A percentile compares a stretch with the other conserved stretches of the same genome.
Conservation (phyloP, 1,140 invertebrate genomes). For the Batillaria attramentaria region DNA sequence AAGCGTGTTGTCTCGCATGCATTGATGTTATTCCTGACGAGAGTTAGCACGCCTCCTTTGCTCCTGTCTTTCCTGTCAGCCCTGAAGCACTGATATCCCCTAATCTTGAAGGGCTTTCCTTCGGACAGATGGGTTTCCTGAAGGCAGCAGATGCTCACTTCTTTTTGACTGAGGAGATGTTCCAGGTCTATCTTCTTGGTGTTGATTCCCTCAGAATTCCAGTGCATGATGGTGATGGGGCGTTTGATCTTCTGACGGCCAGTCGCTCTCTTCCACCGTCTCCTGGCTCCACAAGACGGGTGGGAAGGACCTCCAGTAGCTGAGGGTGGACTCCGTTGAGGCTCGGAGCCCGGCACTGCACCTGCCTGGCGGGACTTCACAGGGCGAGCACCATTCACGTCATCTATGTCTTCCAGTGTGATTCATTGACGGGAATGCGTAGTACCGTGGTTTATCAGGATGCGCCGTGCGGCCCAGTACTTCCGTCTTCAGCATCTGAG, state of each 20-base stretch:
- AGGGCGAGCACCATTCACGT: too few relatives aligned
- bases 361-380: too few relatives aligned
- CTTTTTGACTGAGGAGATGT: not conserved
- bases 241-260: too few relatives aligned
- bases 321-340: constrained; percentile 4
- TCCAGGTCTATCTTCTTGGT: not conserved
- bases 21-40: too few relatives aligned
- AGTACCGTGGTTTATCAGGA: too few relatives aligned
- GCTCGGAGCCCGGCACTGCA: constrained; percentile 3
- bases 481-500: too few relatives aligned
- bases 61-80: not conserved
- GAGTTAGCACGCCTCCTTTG: too few relatives aligned
- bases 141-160: constrained; percentile 5
- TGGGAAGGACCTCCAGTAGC: not conserved
- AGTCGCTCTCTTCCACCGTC: not conserved
- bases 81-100: constrained; percentile 4
- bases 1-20: too few relatives aligned
- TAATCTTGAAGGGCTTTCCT: too few relatives aligned
- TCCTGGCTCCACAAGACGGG: not conserved
- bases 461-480: too few relatives aligned
- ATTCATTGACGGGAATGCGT: too few relatives aligned
- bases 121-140: constrained; percentile 13
- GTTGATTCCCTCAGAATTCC: not conserved
- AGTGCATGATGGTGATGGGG: not conserved
- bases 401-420: too few relatives aligned